Conservation (phyloP, 1,140 invertebrate species). For the Diploscapter pachys region DNA sequence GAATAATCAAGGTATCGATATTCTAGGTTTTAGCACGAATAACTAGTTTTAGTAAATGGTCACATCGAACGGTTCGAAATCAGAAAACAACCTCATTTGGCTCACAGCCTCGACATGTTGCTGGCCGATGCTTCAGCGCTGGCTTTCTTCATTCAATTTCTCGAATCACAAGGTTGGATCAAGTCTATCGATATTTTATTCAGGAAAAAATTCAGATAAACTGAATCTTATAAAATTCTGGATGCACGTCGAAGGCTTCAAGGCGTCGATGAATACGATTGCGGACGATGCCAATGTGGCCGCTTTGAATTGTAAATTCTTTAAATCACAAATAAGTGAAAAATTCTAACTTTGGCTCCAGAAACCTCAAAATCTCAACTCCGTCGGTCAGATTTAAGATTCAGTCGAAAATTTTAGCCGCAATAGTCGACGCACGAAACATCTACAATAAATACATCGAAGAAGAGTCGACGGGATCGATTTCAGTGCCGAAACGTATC, state of each 20-base stretch:
- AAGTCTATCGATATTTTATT: no score
- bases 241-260: constrained; percentile 27
- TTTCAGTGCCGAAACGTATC: constrained; percentile 6
- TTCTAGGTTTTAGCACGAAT: no score
- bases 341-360: neutral
- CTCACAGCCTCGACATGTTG: constrained; percentile 2
- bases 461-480: constrained; percentile 8
- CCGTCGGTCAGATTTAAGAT: neutral
- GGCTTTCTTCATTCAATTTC: constrained; percentile 16
- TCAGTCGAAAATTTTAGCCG: neutral
- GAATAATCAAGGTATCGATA: no score
- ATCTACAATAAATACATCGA: constrained; percentile 27
- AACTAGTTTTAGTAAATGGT: no score
- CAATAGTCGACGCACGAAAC: constrained; percentile 18
- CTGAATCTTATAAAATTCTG: constrained; percentile 32
- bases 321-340: neutral
- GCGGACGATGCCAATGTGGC: neutral
- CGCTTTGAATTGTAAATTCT: neutral
- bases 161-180: neutral
- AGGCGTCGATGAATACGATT: constrained; percentile 17
- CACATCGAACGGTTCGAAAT: constrained; percentile 3
- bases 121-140: constrained; percentile 16
- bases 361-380: constrained; percentile 1
- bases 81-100: constrained; percentile 13
- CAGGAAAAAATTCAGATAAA: neutral